A percentile compares a stretch with the other conserved stretches of the same genome.
Evolutionary conservation across 2,797 vertebrate genomes (phyloP).

Genomic region (Emys orbicularis): DNA sequence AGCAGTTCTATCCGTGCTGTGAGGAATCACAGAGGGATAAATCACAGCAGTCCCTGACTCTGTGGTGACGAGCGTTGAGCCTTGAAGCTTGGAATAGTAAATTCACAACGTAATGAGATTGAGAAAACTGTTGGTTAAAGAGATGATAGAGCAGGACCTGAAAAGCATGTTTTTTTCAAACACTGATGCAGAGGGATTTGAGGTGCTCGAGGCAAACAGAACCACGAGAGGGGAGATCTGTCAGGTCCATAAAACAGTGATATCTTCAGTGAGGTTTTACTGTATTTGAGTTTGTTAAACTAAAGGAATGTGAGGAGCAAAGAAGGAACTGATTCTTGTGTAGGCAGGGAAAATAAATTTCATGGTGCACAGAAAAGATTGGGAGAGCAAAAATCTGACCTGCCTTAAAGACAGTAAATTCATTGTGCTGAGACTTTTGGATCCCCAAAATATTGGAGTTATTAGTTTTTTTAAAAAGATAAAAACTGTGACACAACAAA

Average conservation of each 20-base stretch:
- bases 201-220: accelerated
- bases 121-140: slow-evolving; percentile 79
- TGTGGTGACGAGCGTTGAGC: slow-evolving; percentile 74
- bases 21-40: slow-evolving; percentile 49
- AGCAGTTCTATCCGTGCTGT: slow-evolving; percentile 26
- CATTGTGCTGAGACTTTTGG: neutral
- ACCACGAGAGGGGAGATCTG: neutral
- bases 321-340: neutral
- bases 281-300: slow-evolving; percentile 3
- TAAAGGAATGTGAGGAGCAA: neutral
- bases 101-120: slow-evolving; percentile 74
- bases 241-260: neutral
- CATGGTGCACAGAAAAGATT: neutral
- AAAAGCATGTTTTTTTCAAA: neutral
- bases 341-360: neutral
- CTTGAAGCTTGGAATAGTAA: slow-evolving; percentile 82
- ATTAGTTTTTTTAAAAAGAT: neutral
- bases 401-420: no score
- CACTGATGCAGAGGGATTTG: neutral
- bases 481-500: neutral
- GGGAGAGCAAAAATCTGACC: neutral
- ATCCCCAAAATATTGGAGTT: neutral
- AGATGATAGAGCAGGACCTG: neutral
- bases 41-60: slow-evolving; percentile 73
- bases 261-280: neutral